Conservation (phyloP, 2,888 invertebrate species). For the Cyaniris semiargus region DNA sequence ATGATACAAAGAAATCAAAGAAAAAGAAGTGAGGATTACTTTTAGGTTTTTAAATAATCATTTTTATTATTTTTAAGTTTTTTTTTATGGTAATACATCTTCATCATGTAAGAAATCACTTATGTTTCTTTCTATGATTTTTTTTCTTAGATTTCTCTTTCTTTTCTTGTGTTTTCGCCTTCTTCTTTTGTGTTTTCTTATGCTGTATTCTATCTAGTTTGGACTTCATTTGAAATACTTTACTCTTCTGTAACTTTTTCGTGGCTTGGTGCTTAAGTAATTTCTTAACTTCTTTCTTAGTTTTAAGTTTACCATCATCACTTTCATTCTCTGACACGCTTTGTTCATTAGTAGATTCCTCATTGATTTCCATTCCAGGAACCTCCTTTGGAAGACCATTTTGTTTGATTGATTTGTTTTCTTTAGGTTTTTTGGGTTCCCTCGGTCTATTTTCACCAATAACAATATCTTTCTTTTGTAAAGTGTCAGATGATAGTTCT, state of each 20-base stretch:
- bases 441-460: constrained; percentile 85
- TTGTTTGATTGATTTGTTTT: constrained; percentile 48
- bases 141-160: constrained; percentile 70
- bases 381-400: constrained; percentile 49
- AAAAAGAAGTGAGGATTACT: constrained; percentile 32
- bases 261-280: constrained; percentile 86
- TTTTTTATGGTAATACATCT: constrained; percentile 30
- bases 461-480: constrained; percentile 85
- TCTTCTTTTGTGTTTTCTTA: constrained; percentile 81
- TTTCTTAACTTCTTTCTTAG: constrained; percentile 86
- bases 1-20: constrained; percentile 31
- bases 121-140: constrained; percentile 64
- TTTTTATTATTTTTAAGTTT: neutral
- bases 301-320: constrained; percentile 60
- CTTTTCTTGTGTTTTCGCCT: constrained; percentile 51
- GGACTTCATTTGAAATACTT: constrained; percentile 87
- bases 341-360: constrained; percentile 53
- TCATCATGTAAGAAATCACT: constrained; percentile 41
- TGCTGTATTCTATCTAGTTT: constrained; percentile 85
- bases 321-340: constrained; percentile 53
- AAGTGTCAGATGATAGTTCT: constrained; percentile 85
- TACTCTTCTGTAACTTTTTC: constrained; percentile 87
- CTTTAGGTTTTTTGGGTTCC: constrained; percentile 48
- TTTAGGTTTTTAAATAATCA: neutral
- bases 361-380: constrained; percentile 65